Percentiles rank a stretch among this genome's conserved stretches.
phyloP scores from a whole-genome alignment of 2,113 vertebrate genomes.

The Mugil cephalus region DNA sequence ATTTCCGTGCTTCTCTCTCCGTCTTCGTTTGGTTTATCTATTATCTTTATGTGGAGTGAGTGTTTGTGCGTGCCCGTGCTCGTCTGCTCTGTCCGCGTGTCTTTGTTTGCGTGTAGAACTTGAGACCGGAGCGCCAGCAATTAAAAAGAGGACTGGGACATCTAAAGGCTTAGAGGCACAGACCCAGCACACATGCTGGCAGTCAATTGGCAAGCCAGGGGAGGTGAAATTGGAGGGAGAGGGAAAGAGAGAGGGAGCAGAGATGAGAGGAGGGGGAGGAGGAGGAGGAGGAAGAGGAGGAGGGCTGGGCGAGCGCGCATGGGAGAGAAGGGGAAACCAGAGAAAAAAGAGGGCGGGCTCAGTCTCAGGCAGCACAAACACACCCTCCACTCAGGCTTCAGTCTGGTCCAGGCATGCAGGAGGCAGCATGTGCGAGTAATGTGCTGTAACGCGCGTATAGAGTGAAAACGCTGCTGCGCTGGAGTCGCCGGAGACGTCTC shows the following conservation, averaged over 20 bases:
- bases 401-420: constrained; percentile 62
- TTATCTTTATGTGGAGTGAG: constrained; percentile 9
- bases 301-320: constrained; percentile 45
- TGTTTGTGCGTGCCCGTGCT: constrained; percentile 23
- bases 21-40: neutral
- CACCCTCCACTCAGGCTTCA: constrained; percentile 69
- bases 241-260: constrained; percentile 42
- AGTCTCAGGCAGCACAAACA: constrained; percentile 59
- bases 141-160: constrained; percentile 74
- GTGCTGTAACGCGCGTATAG: constrained; percentile 36
- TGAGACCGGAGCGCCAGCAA: constrained; percentile 66
- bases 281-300: constrained; percentile 25
- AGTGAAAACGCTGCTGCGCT: constrained; percentile 23
- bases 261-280: constrained; percentile 22
- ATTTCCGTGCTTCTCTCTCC: constrained; percentile 7
- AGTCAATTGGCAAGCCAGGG: constrained; percentile 74
- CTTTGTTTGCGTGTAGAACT: constrained; percentile 52
- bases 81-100: constrained; percentile 31
- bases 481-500: constrained; percentile 51
- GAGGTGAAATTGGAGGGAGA: constrained; percentile 75
- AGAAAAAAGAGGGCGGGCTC: constrained; percentile 68
- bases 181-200: constrained; percentile 73
- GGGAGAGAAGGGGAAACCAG: constrained; percentile 51
- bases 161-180: constrained; percentile 75
- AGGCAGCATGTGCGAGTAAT: constrained; percentile 72